Evolutionary conservation across 30 jellyfish, hydroid and myxozoan species (phyloP).

Genomic region (Hydractinia symbiolongicarpus): DNA sequence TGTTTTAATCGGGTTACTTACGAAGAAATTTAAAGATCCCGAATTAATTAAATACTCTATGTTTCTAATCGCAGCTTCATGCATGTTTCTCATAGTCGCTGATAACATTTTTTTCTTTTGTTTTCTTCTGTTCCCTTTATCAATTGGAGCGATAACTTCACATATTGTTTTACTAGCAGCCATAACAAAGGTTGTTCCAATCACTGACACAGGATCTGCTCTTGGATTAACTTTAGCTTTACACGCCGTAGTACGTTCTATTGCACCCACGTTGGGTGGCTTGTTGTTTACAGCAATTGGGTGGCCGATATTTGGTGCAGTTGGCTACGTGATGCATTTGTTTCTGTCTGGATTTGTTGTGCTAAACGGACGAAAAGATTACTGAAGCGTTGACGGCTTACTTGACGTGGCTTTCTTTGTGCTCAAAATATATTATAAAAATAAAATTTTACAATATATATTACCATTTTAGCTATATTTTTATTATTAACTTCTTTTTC

Average conservation of each 20-base stretch:
- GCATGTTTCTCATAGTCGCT: conserved; percentile 24
- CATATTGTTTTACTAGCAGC: conserved; percentile 38
- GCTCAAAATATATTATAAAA: too few species aligned
- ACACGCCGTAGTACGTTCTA: conserved; percentile 37
- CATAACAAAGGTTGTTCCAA: conserved; percentile 35
- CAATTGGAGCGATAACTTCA: conserved; percentile 34
- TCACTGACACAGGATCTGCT: conserved; percentile 35
- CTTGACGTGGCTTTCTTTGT: too few species aligned
- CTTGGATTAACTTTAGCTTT: conserved; percentile 31
- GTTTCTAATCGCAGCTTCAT: conserved; percentile 11
- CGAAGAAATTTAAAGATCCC: conserved; percentile 20
- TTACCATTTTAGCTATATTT: too few species aligned
- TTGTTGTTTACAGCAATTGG: conserved; percentile 25
- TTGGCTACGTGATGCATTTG: conserved; percentile 32
- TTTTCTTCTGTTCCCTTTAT: conserved; percentile 22
- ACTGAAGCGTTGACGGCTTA: background rate
- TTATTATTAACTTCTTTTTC: too few species aligned
- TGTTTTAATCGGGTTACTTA: conserved; percentile 24
- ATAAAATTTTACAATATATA: too few species aligned
- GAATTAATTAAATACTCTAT: conserved; percentile 13
- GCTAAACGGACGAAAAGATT: conserved; percentile 20
- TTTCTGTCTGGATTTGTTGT: conserved; percentile 16
- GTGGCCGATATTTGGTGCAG: conserved; percentile 40
- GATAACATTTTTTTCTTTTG: conserved; percentile 1
- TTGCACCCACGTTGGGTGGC: conserved; percentile 44